These are phyloP conservation scores for Percopsis transmontana DNA, from an alignment of 2,113 vertebrate genomes.

Conservation along the genomic window DNA sequence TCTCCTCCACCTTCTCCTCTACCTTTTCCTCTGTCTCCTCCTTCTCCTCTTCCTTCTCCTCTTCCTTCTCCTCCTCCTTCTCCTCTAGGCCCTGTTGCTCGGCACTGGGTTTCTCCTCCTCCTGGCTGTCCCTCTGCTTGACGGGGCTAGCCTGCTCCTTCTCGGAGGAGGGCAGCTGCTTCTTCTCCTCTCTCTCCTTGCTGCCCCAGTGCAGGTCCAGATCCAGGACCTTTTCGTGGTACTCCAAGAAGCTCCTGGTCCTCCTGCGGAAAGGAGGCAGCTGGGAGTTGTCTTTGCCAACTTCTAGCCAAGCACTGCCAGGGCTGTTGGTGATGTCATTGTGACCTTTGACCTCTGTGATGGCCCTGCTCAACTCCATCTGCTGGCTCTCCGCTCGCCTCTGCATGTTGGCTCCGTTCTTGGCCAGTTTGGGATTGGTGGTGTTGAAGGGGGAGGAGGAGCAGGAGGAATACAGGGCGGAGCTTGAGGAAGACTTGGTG, in stretches of 20 bases:
- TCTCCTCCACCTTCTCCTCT: conserved; percentile 60
- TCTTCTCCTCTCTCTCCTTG: conserved; percentile 66
- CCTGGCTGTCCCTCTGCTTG: conserved; percentile 71
- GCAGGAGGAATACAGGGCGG: conserved; percentile 71
- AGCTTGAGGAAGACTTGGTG: conserved; percentile 79
- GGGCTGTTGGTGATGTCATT: conserved; percentile 64
- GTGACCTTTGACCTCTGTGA: conserved; percentile 80
- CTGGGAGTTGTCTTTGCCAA: conserved; percentile 82
- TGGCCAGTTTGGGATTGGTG: conserved; percentile 93
- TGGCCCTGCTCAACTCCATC: conserved; percentile 82
- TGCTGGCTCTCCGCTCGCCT: conserved; percentile 92
- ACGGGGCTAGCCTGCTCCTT: conserved; percentile 64
- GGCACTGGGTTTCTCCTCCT: conserved; percentile 75
- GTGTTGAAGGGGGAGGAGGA: conserved; percentile 70
- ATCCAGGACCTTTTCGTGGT: conserved; percentile 87
- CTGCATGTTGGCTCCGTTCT: conserved; percentile 97
- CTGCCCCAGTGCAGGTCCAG: conserved; percentile 72
- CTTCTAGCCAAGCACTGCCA: conserved; percentile 87
- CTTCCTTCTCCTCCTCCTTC: conserved; percentile 50
- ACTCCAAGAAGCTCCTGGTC: conserved; percentile 95
- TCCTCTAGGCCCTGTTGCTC: conserved; percentile 59
- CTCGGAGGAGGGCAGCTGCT: conserved; percentile 59
- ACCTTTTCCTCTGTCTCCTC: conserved; percentile 61
- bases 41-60: conserved; percentile 55
- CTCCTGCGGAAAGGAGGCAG: conserved; percentile 79